phyloP scores from a whole-genome alignment of 2,888 invertebrate genomes.

The Cataglyphis albicans region DNA sequence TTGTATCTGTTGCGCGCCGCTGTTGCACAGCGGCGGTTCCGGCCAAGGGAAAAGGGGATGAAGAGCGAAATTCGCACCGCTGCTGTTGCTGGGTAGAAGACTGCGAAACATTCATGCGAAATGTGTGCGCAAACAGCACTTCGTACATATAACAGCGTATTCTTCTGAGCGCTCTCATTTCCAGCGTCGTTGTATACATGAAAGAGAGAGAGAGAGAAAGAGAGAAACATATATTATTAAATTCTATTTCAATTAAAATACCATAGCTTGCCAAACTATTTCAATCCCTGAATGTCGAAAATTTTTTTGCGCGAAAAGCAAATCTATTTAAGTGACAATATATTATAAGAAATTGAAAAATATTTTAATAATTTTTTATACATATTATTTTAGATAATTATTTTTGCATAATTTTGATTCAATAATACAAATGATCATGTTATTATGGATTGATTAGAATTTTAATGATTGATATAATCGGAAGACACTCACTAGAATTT shows the following conservation, averaged over 20 bases:
- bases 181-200: not conserved
- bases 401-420: not conserved
- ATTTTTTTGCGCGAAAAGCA: not conserved
- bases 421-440: not conserved
- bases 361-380: not conserved
- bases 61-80: conserved; percentile 16
- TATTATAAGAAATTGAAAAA: conserved; percentile 1
- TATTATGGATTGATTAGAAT: not conserved
- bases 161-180: conserved; percentile 7
- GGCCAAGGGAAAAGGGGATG: not conserved
- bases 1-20: conserved; percentile 77
- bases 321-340: not conserved
- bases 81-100: not conserved
- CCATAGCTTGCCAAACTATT: not conserved
- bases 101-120: conserved; percentile 17
- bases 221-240: not conserved
- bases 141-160: conserved; percentile 13
- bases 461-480: not conserved
- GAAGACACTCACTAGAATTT: not conserved
- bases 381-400: not conserved
- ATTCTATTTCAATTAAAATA: conserved; percentile 21
- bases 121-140: conserved; percentile 10
- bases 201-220: no score
- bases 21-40: conserved; percentile 31
- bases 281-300: not conserved